Conservation (phyloP, 2,888 invertebrate species). For the Ornithoptera priamus region DNA sequence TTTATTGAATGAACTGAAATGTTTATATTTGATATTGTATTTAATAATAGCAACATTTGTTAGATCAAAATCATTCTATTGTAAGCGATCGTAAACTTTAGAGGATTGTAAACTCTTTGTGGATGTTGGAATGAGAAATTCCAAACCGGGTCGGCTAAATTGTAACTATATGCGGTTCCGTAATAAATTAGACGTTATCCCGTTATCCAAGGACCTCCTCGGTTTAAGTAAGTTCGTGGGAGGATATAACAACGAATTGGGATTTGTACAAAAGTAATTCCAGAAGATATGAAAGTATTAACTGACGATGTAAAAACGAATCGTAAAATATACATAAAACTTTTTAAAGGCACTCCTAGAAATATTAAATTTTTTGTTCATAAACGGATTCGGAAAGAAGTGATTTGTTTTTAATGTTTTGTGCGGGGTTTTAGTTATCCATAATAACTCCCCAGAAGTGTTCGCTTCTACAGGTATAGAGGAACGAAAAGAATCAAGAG, state of each 20-base stretch:
- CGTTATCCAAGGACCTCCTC: conserved; percentile 13
- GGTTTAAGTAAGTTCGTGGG: conserved; percentile 14
- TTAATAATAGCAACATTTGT: neutral
- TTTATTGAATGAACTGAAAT: neutral
- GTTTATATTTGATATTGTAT: neutral
- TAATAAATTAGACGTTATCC: conserved; percentile 16
- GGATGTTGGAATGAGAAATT: neutral
- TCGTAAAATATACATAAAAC: neutral
- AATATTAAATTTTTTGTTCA: neutral
- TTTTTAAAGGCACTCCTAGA: neutral
- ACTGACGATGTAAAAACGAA: neutral
- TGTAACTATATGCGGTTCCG: neutral
- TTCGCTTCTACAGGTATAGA: conserved; percentile 70
- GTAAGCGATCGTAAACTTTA: neutral
- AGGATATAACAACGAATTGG: conserved; percentile 17
- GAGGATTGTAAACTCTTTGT: neutral
- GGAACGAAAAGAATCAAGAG: conserved; percentile 74
- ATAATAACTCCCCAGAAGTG: conserved; percentile 56
- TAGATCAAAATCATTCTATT: no score
- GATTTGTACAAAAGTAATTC: conserved; percentile 11
- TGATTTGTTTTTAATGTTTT: neutral
- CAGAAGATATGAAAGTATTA: neutral
- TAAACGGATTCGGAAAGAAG: neutral
- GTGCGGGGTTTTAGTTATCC: neutral
- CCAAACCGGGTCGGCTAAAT: neutral